Evolutionary conservation across 2,888 invertebrate species (phyloP).

Genomic region (Gastracanthus pulcherrimus): DNA sequence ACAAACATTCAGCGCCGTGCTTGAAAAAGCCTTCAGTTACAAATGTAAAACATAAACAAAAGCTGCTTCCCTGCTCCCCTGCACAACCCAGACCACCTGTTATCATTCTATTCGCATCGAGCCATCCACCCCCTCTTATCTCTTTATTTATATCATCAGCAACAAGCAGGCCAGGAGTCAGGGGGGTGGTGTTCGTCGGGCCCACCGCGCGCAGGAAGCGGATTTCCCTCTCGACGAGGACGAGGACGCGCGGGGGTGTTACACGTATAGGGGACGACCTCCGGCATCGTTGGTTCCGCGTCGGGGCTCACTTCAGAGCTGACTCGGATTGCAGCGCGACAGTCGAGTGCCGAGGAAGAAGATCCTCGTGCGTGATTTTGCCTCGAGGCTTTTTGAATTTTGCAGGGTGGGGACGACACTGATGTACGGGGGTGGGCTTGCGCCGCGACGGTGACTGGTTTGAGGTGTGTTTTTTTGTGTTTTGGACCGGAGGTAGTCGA

Average conservation of each 20-base stretch:
- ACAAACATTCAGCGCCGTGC: too few relatives aligned
- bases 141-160: constrained; percentile 34
- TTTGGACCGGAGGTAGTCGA: too few relatives aligned
- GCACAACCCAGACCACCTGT: not conserved
- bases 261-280: constrained; percentile 1
- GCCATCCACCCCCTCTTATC: not conserved
- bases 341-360: not conserved
- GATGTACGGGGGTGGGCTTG: too few relatives aligned
- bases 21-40: too few relatives aligned
- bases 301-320: constrained; percentile 36
- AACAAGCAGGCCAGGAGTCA: constrained; percentile 27
- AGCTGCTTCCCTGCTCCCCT: too few relatives aligned
- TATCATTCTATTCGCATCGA: not conserved
- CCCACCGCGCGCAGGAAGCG: constrained; percentile 35
- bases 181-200: not conserved
- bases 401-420: too few relatives aligned
- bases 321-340: constrained; percentile 51
- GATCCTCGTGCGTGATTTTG: not conserved
- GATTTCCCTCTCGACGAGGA: constrained; percentile 50
- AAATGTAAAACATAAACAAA: not conserved
- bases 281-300: constrained; percentile 13
- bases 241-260: not conserved
- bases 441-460: too few relatives aligned
- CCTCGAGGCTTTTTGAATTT: not conserved
- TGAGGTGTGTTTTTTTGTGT: too few relatives aligned